A percentile compares a stretch with the other conserved stretches of the same genome.
Conservation (phyloP, 2,113 vertebrate genomes). For the Lepisosteus osseus region DNA sequence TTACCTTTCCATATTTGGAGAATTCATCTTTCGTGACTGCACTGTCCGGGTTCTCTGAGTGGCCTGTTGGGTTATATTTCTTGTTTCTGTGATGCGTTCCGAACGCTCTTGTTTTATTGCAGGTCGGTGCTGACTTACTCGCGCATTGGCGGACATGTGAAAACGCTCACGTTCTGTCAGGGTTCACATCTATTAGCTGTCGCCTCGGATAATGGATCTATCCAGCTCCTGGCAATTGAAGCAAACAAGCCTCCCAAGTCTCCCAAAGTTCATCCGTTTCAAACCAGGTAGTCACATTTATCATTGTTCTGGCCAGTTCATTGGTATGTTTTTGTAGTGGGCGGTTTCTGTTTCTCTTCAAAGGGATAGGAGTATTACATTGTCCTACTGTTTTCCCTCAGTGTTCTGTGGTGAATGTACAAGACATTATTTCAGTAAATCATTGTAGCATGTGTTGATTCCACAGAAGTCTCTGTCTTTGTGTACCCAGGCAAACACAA, state of each 20-base stretch:
- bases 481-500: no score
- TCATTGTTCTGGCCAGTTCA: not conserved
- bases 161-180: slow-evolving; percentile 92
- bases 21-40: no score
- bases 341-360: no score
- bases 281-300: slow-evolving; percentile 76
- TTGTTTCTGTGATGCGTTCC: not conserved
- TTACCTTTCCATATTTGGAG: no score
- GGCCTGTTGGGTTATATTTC: not conserved
- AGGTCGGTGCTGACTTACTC: slow-evolving; percentile 92
- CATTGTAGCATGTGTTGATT: no score
- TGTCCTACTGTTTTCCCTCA: no score
- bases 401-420: no score
- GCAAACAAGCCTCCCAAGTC: slow-evolving; percentile 92
- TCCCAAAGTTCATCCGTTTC: slow-evolving; percentile 90
- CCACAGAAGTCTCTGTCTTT: no score
- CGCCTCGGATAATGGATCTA: slow-evolving; percentile 88
- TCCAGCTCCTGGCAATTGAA: slow-evolving; percentile 91
- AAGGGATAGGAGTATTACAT: no score
- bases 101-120: slow-evolving; percentile 6
- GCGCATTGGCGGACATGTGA: slow-evolving; percentile 86
- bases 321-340: not conserved
- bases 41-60: no score
- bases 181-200: slow-evolving; percentile 92
- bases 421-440: no score